These are phyloP conservation scores for Marisa cornuarietis DNA, from an alignment of 1,140 invertebrate species.

Conservation along the genomic window DNA sequence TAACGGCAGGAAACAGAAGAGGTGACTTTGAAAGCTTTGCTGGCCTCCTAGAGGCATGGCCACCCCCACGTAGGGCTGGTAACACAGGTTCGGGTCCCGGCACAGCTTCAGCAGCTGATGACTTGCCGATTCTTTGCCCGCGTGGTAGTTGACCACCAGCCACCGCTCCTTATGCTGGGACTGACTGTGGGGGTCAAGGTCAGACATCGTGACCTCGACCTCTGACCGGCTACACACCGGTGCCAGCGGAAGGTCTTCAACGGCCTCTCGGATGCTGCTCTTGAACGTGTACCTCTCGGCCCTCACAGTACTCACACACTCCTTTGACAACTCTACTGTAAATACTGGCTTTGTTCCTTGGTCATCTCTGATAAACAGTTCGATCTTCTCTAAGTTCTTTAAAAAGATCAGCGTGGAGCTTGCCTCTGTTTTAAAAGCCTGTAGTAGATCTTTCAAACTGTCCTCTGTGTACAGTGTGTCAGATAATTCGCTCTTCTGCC, in stretches of 20 bases:
- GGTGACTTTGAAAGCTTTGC: constrained; percentile 28
- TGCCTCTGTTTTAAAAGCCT: constrained; percentile 37
- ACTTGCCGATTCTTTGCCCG: constrained; percentile 3
- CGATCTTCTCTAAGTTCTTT: constrained; percentile 30
- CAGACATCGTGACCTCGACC: neutral
- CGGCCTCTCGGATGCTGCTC: neutral
- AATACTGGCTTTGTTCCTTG: neutral
- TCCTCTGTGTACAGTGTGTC: constrained; percentile 32
- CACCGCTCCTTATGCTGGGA: neutral
- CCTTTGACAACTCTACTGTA: neutral
- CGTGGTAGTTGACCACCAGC: constrained; percentile 24
- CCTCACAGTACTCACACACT: neutral
- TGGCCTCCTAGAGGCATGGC: constrained; percentile 25
- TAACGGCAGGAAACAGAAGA: constrained; percentile 61
- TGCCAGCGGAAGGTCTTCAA: neutral
- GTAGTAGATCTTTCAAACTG: constrained; percentile 39
- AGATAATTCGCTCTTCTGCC: constrained; percentile 26
- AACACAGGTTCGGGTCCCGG: constrained; percentile 1
- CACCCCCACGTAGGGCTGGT: constrained; percentile 22
- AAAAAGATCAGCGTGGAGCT: constrained; percentile 41
- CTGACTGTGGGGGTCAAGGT: neutral
- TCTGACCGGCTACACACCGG: neutral
- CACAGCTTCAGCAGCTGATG: neutral
- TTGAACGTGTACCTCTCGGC: neutral
- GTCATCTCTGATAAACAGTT: constrained; percentile 3